These are phyloP conservation scores for Eriocheir sinensis DNA, from an alignment of 1,140 invertebrate species.

Conservation along the genomic window DNA sequence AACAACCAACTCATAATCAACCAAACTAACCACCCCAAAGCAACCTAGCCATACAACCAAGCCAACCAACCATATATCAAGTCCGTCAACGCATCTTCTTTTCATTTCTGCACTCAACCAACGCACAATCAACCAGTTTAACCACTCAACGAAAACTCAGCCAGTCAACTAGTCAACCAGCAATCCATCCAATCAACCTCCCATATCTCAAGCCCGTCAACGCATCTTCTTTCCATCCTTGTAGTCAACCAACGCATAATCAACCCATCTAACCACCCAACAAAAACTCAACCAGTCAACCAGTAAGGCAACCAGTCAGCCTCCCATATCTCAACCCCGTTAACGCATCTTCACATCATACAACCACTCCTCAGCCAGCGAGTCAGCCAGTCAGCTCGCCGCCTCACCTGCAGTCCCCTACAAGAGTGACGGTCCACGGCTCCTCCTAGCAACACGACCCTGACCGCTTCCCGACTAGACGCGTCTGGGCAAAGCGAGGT, in stretches of 20 bases:
- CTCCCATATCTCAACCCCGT: too few relatives aligned
- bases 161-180: background rate
- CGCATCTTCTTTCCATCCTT: too few relatives aligned
- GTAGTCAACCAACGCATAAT: background rate
- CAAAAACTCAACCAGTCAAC: background rate
- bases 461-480: conserved; percentile 1
- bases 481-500: background rate
- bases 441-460: conserved; percentile 57
- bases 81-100: background rate
- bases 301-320: too few relatives aligned
- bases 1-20: background rate
- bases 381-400: too few relatives aligned
- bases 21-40: background rate
- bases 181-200: background rate
- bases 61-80: background rate
- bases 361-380: too few relatives aligned
- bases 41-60: background rate
- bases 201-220: background rate
- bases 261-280: background rate
- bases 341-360: too few relatives aligned
- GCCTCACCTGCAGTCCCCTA: too few relatives aligned
- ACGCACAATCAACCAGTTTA: background rate
- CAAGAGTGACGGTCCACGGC: too few relatives aligned
- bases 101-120: background rate
- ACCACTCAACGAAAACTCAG: background rate